Percentiles rank a stretch among this genome's conserved stretches.
phyloP scores from a whole-genome alignment of 2,797 vertebrate genomes.

The Liasis olivaceus region DNA sequence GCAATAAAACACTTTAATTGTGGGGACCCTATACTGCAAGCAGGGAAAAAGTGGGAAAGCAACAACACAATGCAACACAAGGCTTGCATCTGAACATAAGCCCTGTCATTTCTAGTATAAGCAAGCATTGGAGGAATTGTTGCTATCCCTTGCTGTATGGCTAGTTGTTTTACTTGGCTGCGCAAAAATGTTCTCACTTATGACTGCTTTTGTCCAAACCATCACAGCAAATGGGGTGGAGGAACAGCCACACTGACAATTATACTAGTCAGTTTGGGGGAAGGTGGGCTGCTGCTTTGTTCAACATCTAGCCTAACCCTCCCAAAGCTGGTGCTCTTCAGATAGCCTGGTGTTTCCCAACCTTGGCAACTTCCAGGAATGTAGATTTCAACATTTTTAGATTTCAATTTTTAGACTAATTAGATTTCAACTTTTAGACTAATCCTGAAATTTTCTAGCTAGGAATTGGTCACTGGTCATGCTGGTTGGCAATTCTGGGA shows the following conservation, averaged over 20 bases:
- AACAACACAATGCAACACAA: neutral
- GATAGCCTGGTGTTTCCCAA: neutral
- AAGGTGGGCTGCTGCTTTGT: neutral
- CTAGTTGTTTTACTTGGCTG: neutral
- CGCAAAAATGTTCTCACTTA: neutral
- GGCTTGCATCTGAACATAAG: neutral
- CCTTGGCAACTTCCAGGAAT: neutral
- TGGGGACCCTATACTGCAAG: neutral
- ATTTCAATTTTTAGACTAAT: no score
- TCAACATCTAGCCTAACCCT: neutral
- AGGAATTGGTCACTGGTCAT: neutral
- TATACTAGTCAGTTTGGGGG: neutral
- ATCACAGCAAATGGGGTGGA: neutral
- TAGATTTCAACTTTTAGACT: neutral
- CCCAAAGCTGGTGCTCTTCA: neutral
- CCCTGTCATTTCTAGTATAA: neutral
- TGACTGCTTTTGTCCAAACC: neutral
- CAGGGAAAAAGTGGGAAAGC: neutral
- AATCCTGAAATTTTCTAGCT: neutral
- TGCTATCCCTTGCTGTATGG: neutral
- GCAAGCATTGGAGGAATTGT: neutral
- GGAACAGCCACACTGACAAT: neutral
- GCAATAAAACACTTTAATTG: neutral
- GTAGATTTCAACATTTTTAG: neutral
- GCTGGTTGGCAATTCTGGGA: neutral